Percentiles rank a stretch among this genome's conserved stretches.
Evolutionary conservation across 2,113 vertebrate species (phyloP).

Genomic region (Jacana jacana): DNA sequence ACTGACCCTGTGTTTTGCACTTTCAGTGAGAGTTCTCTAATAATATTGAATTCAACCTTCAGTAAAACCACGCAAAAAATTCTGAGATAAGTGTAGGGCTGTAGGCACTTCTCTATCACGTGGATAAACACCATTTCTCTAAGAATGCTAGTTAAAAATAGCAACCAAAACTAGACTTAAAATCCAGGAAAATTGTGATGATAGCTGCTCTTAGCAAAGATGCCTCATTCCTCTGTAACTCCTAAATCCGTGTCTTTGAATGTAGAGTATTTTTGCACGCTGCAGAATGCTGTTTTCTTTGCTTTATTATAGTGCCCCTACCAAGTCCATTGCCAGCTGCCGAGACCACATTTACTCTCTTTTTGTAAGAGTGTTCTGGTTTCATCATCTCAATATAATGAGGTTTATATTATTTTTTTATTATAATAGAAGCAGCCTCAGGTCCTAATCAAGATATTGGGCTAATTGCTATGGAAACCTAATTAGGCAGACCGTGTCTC

Average conservation of each 20-base stretch:
- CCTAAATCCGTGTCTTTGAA: neutral
- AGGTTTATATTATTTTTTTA: conserved; percentile 53
- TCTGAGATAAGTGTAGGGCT: neutral
- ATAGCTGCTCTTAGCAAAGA: neutral
- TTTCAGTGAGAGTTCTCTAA: neutral
- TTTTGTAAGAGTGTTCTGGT: conserved; percentile 28
- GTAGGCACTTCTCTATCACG: neutral
- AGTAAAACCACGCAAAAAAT: neutral
- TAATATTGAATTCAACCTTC: neutral
- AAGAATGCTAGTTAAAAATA: neutral
- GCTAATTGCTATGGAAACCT: conserved; percentile 64
- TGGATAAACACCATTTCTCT: neutral
- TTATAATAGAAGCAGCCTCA: conserved; percentile 50
- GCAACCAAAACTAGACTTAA: neutral
- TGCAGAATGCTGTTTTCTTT: neutral
- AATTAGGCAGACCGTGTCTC: conserved; percentile 48
- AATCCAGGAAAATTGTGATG: neutral
- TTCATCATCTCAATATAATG: conserved; percentile 52
- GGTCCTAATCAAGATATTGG: conserved; percentile 60
- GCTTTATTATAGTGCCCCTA: neutral
- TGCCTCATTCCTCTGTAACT: neutral
- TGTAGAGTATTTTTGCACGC: neutral
- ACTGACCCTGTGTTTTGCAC: conserved; percentile 13
- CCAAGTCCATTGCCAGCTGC: neutral
- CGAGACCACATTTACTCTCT: conserved; percentile 9